These are phyloP conservation scores for Palythoa grandiflora DNA, from an alignment of 92 coral and sea anemone genomes.

Conservation along the genomic window DNA sequence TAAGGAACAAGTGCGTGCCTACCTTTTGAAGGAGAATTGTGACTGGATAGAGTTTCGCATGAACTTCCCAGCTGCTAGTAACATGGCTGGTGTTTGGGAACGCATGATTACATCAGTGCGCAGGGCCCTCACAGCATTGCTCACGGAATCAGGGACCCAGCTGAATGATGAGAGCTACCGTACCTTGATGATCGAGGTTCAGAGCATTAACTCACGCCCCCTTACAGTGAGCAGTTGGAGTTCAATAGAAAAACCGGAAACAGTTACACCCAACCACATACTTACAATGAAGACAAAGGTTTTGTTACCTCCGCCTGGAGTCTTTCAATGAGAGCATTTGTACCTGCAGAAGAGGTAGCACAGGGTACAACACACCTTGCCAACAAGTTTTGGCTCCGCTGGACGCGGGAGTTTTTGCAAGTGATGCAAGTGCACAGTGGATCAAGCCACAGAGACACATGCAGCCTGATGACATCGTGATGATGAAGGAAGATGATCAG, in stretches of 20 bases:
- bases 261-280: no score
- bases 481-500: slow-evolving; percentile 32
- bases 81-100: slow-evolving; percentile 67
- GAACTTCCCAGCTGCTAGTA: slow-evolving; percentile 65
- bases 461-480: background rate
- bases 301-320: no score
- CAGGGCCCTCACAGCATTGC: slow-evolving; percentile 49
- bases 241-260: no score
- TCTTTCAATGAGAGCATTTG: no score
- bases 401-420: slow-evolving; percentile 22
- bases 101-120: slow-evolving; percentile 53
- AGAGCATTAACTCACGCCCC: background rate
- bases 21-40: slow-evolving; percentile 1
- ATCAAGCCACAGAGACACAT: background rate
- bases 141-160: slow-evolving; percentile 49
- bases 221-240: no score
- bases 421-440: background rate
- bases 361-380: no score
- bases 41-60: slow-evolving; percentile 52
- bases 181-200: slow-evolving; percentile 60
- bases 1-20: slow-evolving; percentile 27
- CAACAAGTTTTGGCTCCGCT: background rate
- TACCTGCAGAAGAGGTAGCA: no score
- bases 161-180: slow-evolving; percentile 62
- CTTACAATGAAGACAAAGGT: no score